These are phyloP conservation scores for Tragelaphus imberbis DNA, from an alignment of 2,113 vertebrate species.

Conservation along the genomic window DNA sequence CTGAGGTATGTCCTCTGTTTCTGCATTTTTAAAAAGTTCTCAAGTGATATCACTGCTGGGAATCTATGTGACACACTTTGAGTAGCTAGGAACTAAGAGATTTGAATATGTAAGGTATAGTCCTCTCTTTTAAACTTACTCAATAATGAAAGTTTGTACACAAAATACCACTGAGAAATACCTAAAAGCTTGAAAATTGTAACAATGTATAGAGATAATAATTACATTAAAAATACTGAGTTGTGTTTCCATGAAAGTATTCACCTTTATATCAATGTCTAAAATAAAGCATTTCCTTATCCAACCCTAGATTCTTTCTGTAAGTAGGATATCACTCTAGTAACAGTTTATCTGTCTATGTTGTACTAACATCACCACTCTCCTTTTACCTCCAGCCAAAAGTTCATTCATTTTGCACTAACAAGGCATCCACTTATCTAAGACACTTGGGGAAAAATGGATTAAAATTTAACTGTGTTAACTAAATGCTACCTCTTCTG, in stretches of 20 bases:
- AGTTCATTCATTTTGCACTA: not conserved
- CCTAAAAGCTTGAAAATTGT: not conserved
- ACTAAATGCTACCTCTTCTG: not conserved
- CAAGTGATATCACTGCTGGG: not conserved
- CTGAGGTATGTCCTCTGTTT: not conserved
- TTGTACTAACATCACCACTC: not conserved
- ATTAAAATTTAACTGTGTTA: not conserved
- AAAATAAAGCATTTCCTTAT: not conserved
- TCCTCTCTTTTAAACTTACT: not conserved
- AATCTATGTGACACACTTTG: not conserved
- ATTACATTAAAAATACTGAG: not conserved
- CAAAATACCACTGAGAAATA: not conserved
- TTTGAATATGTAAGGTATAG: not conserved
- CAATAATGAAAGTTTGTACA: not conserved
- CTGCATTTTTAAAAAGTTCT: not conserved
- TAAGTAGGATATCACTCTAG: not conserved
- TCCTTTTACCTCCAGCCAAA: not conserved
- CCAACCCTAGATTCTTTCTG: not conserved
- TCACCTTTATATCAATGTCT: not conserved
- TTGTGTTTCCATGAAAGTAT: not conserved
- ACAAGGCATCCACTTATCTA: not conserved
- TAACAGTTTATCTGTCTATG: not conserved
- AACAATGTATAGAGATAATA: not conserved
- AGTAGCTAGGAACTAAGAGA: not conserved
- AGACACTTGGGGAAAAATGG: not conserved